Conservation (phyloP, 2,888 invertebrate genomes). For the Eledone cirrhosa region DNA sequence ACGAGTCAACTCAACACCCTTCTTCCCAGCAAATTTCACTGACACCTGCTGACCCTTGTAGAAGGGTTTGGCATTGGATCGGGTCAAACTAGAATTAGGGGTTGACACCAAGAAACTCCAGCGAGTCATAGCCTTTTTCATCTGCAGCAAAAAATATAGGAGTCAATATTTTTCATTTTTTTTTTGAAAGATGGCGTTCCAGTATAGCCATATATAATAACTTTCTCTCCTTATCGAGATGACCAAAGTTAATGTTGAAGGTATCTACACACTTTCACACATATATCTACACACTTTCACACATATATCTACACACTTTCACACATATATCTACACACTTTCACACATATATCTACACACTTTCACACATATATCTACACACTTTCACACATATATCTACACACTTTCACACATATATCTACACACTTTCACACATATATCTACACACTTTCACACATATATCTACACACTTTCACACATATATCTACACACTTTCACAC, state of each 20-base stretch:
- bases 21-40: conserved; percentile 76
- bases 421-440: no score
- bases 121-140: conserved; percentile 41
- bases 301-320: not conserved
- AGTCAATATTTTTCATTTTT: no score
- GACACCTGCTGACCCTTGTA: conserved; percentile 73
- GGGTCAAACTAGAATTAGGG: conserved; percentile 40
- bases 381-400: not conserved
- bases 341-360: not conserved
- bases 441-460: no score
- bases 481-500: no score
- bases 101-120: conserved; percentile 44
- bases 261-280: not conserved
- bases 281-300: not conserved
- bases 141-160: not conserved
- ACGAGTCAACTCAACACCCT: conserved; percentile 59
- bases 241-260: not conserved
- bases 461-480: no score
- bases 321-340: not conserved
- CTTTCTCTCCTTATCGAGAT: no score
- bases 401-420: no score
- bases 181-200: no score
- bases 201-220: no score
- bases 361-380: not conserved
- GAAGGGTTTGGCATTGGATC: conserved; percentile 48